Base-by-base conservation (phyloP, 2,888 invertebrate genomes). In the Poecilus cupreus region DNA sequence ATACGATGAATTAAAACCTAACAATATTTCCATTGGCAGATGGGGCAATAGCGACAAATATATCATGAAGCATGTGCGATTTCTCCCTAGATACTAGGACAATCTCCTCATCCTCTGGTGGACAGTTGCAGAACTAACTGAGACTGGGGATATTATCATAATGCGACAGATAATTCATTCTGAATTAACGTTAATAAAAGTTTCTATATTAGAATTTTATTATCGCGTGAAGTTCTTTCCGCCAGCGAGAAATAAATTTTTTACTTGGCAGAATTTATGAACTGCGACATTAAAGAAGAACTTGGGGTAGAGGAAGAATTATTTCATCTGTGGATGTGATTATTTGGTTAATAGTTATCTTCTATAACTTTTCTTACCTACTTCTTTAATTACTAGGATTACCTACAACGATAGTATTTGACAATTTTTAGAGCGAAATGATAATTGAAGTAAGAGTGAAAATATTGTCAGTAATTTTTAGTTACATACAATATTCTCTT, bases 171-270 rank as follows among this genome's bases (percentile, higher is more conserved):
- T 80, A 80, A 80, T 80, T 80, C 57, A 80, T 72, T 32, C 43
- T 20, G 24, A 72, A 80, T 72, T 80, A 72, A 57, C 49, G 72
- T 72, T 80, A 57, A 72, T 80, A 80, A 80, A 80, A 80, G 80
- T 80, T 80, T 80, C 72, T 57, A 37, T 72, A 80, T 80, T 72
- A 80, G 72, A 57, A 57, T 80, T 80, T 80, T 80, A 80, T 80
- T 80, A 80, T 80, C 80, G 80, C 57, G 70, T 37, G 37, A 54
- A 72, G 51, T 79, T 79, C 72, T 46, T 26, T 64, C 78, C 64
- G 64, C 64, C 39, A 24, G 49, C 32, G 57, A 39, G 72, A 54
- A 72, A 72, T 72, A 72, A 80, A 79, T 70, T 68, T 79, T 70
- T 70, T 51, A 70, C 70, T 57, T 70, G 79, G 39, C 64, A 79